Conservation (phyloP, 2,888 invertebrate genomes). For the Carpatolechia fugitivella region DNA sequence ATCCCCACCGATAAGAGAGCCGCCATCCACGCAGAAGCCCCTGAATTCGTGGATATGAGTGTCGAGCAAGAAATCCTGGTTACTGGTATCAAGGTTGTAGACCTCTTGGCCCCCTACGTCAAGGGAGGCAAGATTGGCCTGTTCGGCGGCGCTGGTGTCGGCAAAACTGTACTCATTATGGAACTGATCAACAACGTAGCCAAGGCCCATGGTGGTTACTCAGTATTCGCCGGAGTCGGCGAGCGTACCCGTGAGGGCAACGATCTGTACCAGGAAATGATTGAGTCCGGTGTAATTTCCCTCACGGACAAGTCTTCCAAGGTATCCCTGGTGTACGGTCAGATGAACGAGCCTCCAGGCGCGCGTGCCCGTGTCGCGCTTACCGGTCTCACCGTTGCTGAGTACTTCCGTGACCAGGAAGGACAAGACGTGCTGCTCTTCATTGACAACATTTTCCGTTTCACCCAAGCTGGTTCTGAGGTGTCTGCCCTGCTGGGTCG, state of each 20-base stretch:
- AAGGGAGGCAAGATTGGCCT: constrained; percentile 97
- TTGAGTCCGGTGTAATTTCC: constrained; percentile 95
- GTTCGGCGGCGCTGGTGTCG: constrained; percentile 97
- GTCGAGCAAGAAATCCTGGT: constrained; percentile 94
- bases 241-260: constrained; percentile 98
- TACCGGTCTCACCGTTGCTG: constrained; percentile 95
- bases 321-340: constrained; percentile 95
- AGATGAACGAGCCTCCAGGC: constrained; percentile 98
- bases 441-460: constrained; percentile 98
- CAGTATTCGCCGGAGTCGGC: constrained; percentile 97
- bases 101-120: constrained; percentile 94
- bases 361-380: constrained; percentile 96
- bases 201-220: constrained; percentile 97
- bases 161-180: constrained; percentile 98
- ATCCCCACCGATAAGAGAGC: constrained; percentile 87
- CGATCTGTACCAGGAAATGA: constrained; percentile 98
- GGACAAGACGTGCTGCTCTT: constrained; percentile 97
- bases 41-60: constrained; percentile 94
- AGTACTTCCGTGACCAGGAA: constrained; percentile 96
- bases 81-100: constrained; percentile 97
- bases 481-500: constrained; percentile 95
- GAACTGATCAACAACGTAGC: constrained; percentile 98
- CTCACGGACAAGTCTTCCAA: constrained; percentile 94
- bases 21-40: constrained; percentile 94
- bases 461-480: constrained; percentile 95